phyloP scores from a whole-genome alignment of 2,797 vertebrate genomes.

The Coccyzus lansbergi region DNA sequence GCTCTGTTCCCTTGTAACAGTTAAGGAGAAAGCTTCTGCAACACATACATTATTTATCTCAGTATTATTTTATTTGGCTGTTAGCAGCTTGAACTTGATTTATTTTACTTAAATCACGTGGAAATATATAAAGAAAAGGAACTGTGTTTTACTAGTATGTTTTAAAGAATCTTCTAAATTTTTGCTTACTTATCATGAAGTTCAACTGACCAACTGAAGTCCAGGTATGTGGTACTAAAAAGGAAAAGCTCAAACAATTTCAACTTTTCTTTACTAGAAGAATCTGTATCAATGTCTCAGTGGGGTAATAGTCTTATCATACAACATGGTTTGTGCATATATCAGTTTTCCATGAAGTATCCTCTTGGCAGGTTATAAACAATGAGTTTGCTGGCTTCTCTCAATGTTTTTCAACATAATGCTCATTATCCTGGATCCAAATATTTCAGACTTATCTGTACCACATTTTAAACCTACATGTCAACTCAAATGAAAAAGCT shows the following conservation, averaged over 20 bases:
- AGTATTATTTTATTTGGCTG: slow-evolving; percentile 34
- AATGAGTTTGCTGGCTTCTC: neutral
- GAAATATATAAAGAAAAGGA: neutral
- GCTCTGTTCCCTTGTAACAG: neutral
- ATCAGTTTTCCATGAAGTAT: neutral
- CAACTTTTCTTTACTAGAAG: neutral
- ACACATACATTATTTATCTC: slow-evolving; percentile 43
- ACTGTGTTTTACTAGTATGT: neutral
- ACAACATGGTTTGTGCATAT: neutral
- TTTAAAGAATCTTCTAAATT: neutral
- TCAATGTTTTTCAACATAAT: neutral
- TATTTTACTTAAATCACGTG: neutral
- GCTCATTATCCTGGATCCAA: neutral
- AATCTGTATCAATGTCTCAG: neutral
- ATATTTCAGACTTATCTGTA: neutral
- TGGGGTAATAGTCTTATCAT: neutral
- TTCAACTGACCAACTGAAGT: neutral
- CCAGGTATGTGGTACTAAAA: neutral
- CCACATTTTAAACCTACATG: neutral
- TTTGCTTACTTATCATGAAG: neutral
- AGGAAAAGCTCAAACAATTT: neutral
- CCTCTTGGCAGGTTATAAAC: neutral
- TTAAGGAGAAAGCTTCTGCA: slow-evolving; percentile 49
- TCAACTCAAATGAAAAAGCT: neutral
- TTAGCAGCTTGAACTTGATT: slow-evolving; percentile 48